Base-by-base conservation (phyloP, 2,797 vertebrate species). In the Macrochelys suwanniensis region DNA sequence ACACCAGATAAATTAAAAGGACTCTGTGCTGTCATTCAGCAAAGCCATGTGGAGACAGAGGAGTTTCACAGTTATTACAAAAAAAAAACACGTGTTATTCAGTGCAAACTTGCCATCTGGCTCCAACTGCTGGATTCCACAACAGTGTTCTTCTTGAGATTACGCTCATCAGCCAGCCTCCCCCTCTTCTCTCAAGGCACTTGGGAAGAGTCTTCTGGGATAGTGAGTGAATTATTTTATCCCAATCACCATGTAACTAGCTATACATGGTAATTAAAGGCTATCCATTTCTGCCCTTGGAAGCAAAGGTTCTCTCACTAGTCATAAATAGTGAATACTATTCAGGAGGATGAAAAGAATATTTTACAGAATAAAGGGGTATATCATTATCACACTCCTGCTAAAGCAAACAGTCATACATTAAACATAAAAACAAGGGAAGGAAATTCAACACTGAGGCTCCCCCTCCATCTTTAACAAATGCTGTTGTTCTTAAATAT, bases 261-360 rank as follows among this genome's bases (percentile, higher is more conserved):
- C 98, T 98, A 97, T 96, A 97, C 96, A 98, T 92, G 81, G 97
- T 97, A 97, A 98, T 98, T 98, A 97, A 97, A 97, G 91, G 97
- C 95, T 95, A 94, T 98, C 97, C 97, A 90, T 92, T 98, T 96
- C 96, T 97, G 96, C 95, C 93, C 89, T 54, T 87, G 95, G 97
- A 98, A 95, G 96, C 95, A 97, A 96, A 97, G 96, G 90, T 97
- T 98, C 97, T 96, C 95, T 97, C 96, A 93, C 93, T 97, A 94
- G 94, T 95, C 93, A 81, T 98, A 97, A 98, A 98, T 97, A 97
- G 97, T 82, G 68, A 96, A 91, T 54, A 47, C 15, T 97, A 50
- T 95, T 94, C 11, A 68, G 92, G 94, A 98, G 98, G 97, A 96
- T 95, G 85, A 94, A 94, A 96, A 96, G 90, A 94, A 92, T 95